These are phyloP conservation scores for Xenopus borealis DNA, from an alignment of 2,113 vertebrate genomes.

Conservation along the genomic window DNA sequence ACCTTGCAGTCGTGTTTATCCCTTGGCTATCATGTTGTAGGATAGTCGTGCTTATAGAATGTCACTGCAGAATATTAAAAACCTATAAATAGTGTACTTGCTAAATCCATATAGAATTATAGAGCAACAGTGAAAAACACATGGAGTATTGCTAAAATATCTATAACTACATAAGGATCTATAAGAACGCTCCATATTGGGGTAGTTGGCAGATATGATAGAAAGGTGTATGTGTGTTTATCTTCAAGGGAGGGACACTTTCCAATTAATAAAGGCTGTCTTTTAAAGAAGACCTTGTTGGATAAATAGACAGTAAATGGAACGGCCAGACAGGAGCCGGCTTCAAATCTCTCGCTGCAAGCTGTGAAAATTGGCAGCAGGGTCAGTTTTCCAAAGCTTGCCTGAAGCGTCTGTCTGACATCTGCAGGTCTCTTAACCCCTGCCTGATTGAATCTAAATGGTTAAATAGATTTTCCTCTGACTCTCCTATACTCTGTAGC, in stretches of 20 bases:
- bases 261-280: conserved; percentile 38
- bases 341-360: conserved; percentile 35
- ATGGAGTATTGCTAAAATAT: too few species aligned
- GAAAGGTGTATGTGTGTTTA: conserved; percentile 30
- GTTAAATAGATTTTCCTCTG: background rate
- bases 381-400: background rate
- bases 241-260: conserved; percentile 36
- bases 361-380: conserved; percentile 4
- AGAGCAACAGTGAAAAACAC: too few species aligned
- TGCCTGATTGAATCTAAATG: conserved; percentile 1
- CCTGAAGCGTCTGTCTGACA: background rate
- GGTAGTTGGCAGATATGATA: background rate
- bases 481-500: background rate
- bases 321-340: conserved; percentile 47
- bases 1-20: too few species aligned
- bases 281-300: conserved; percentile 46
- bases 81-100: too few species aligned
- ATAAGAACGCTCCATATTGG: too few species aligned
- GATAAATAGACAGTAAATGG: conserved; percentile 44
- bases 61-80: too few species aligned
- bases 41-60: too few species aligned
- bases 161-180: too few species aligned
- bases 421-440: conserved; percentile 23
- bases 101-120: too few species aligned
- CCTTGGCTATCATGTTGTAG: too few species aligned